Evolutionary conservation across 2,797 vertebrate genomes (phyloP).

Genomic region (Molothrus aeneus): DNA sequence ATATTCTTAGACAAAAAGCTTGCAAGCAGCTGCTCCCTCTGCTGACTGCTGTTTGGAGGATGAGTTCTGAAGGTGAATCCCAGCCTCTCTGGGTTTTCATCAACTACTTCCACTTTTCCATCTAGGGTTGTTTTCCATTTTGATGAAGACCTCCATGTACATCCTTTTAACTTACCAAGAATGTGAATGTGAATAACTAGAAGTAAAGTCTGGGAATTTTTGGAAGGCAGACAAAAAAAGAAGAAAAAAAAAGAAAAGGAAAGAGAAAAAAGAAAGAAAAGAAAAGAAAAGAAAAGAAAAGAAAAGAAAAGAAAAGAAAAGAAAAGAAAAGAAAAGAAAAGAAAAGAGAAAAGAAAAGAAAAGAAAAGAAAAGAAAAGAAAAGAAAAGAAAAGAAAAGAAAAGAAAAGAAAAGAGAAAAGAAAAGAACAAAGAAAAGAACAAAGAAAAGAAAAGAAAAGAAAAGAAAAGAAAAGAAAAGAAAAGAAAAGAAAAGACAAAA

Average conservation of each 20-base stretch:
- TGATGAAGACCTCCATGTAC: background rate
- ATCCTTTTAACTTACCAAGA: background rate
- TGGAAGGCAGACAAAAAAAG: background rate
- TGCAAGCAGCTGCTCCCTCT: background rate
- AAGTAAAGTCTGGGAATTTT: background rate
- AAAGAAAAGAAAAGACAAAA: too few relatives aligned
- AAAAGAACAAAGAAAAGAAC: accelerated
- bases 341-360: too few relatives aligned
- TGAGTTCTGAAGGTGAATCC: background rate
- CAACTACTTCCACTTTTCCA: background rate
- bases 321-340: too few relatives aligned
- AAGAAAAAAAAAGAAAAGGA: background rate
- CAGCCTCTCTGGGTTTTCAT: background rate
- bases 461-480: too few relatives aligned
- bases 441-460: too few relatives aligned
- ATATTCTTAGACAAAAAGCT: background rate
- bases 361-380: too few relatives aligned
- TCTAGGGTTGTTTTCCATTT: background rate
- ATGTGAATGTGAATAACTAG: background rate
- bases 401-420: background rate
- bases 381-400: background rate
- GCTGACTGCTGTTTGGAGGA: background rate
- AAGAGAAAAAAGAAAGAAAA: background rate
- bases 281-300: accelerated
- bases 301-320: background rate